A percentile compares a stretch with the other conserved stretches of the same genome.
These are phyloP conservation scores for Osedax frankpressi DNA, from an alignment of 2,888 invertebrate species.

Conservation along the genomic window DNA sequence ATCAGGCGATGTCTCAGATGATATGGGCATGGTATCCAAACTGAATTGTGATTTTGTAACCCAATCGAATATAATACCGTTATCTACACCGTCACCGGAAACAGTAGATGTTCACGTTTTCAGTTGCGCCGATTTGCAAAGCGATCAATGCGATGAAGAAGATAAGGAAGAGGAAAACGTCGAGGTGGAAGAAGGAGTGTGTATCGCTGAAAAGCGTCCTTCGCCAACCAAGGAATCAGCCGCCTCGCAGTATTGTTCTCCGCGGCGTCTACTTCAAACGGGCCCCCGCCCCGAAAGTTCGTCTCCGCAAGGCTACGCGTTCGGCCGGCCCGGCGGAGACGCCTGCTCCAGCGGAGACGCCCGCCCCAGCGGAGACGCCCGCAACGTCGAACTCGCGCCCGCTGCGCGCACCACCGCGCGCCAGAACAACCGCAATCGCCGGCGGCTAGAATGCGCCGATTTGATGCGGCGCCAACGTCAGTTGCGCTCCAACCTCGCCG, in stretches of 20 bases:
- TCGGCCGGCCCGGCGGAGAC: background rate
- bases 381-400: background rate
- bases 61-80: no score
- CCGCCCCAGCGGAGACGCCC: background rate
- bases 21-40: no score
- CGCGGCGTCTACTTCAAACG: background rate
- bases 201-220: background rate
- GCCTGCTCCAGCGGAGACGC: background rate
- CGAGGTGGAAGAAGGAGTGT: background rate
- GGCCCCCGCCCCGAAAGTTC: background rate
- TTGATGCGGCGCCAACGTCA: background rate
- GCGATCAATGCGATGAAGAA: background rate
- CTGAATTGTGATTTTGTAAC: no score
- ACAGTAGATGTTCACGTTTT: background rate
- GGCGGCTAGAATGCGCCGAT: background rate
- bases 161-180: background rate
- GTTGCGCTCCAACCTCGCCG: background rate
- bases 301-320: background rate
- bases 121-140: background rate
- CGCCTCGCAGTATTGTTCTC: background rate
- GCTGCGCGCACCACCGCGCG: background rate
- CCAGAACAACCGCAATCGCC: background rate
- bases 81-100: no score
- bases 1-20: no score
- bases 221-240: background rate